These are phyloP conservation scores for Candoia aspera DNA, from an alignment of 2,113 vertebrate species.

Conservation along the genomic window DNA sequence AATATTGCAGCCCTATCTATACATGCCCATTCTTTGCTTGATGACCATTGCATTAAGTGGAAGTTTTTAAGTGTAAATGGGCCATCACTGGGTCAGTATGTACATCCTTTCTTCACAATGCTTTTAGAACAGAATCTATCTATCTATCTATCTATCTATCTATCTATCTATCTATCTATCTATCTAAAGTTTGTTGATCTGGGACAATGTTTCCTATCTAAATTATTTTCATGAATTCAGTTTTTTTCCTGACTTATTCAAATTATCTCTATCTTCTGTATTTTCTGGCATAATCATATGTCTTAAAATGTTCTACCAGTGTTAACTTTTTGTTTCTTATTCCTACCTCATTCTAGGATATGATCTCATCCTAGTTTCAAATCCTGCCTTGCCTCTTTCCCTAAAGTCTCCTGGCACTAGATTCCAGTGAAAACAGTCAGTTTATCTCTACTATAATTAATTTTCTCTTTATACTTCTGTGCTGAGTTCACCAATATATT, in stretches of 20 bases:
- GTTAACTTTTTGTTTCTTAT: neutral
- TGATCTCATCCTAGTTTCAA: neutral
- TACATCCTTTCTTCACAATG: neutral
- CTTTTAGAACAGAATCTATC: neutral
- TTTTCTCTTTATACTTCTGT: neutral
- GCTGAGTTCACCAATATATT: neutral
- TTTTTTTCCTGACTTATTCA: neutral
- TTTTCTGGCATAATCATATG: neutral
- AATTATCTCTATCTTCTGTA: neutral
- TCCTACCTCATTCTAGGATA: neutral
- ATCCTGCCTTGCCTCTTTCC: neutral
- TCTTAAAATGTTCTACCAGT: neutral
- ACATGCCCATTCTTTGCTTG: neutral
- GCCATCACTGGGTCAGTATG: neutral
- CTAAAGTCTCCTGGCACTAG: neutral
- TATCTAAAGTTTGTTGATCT: too few species aligned
- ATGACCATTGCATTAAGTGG: neutral
- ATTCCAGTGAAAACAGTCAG: neutral
- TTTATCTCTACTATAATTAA: neutral
- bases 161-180: too few species aligned
- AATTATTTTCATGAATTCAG: neutral
- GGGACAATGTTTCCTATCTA: neutral
- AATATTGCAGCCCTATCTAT: too few species aligned
- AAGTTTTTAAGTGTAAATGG: neutral
- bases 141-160: too few species aligned